Conservation (phyloP, 1,140 invertebrate genomes). For the Reticulitermes speratus region DNA sequence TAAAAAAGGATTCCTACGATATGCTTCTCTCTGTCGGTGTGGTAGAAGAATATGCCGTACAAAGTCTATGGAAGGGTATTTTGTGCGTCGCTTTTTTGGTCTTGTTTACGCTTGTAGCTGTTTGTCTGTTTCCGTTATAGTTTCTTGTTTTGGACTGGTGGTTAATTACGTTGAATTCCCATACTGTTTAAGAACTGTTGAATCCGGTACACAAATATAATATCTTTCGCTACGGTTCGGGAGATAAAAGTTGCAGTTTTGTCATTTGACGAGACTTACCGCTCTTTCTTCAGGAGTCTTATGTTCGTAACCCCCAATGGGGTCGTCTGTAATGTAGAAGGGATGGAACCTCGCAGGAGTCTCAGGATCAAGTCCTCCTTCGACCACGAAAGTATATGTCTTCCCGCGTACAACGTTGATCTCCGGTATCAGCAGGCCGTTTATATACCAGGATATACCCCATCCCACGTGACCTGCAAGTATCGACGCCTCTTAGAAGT, state of each 20-base stretch:
- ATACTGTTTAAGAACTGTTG: background rate
- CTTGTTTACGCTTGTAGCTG: too few species aligned
- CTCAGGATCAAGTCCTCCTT: constrained; percentile 79
- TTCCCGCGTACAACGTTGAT: constrained; percentile 87
- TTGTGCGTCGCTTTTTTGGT: too few species aligned
- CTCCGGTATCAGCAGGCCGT: constrained; percentile 90
- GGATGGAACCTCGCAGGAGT: constrained; percentile 85
- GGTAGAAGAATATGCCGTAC: too few species aligned
- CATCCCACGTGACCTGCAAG: constrained; percentile 81
- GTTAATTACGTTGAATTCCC: too few species aligned
- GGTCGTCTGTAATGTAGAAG: constrained; percentile 93
- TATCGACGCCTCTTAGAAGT: too few species aligned
- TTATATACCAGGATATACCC: constrained; percentile 95
- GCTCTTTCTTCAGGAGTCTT: constrained; percentile 79
- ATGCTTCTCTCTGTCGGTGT: too few species aligned
- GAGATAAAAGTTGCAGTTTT: background rate
- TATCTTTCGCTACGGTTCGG: background rate
- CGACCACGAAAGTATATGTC: constrained; percentile 87
- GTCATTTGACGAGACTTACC: constrained; percentile 50
- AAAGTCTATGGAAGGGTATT: too few species aligned
- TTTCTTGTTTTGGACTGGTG: too few species aligned
- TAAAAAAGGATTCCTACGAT: too few species aligned
- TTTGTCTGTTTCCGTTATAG: too few species aligned
- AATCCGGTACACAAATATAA: background rate
- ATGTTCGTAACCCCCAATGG: constrained; percentile 84